A percentile compares a stretch with the other conserved stretches of the same genome.
Evolutionary conservation across 2,113 vertebrate genomes (phyloP).

Genomic region (Eptesicus fuscus): DNA sequence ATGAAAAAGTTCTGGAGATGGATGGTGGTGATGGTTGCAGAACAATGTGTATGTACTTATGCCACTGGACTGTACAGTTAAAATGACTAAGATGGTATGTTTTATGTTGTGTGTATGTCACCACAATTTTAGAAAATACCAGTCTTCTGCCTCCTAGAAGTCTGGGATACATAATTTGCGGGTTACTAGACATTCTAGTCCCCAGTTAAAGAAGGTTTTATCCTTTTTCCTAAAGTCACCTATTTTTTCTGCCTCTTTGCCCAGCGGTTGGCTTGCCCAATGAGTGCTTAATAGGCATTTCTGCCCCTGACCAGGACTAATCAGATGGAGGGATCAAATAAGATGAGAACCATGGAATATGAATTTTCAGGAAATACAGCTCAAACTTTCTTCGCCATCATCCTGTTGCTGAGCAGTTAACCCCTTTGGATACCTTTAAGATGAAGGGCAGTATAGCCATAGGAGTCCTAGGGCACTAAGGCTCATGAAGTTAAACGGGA

Average conservation of each 20-base stretch:
- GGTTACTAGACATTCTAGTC: neutral
- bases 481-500: neutral
- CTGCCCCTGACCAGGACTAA: neutral
- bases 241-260: neutral
- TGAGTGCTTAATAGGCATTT: neutral
- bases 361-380: neutral
- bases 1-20: neutral
- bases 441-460: neutral
- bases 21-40: neutral
- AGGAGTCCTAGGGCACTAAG: neutral
- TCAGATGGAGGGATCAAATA: neutral
- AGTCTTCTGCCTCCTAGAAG: neutral
- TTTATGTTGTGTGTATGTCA: neutral
- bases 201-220: neutral
- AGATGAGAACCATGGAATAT: neutral
- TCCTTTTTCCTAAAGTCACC: neutral
- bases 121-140: neutral
- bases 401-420: neutral
- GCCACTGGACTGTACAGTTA: neutral
- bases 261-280: neutral
- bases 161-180: neutral
- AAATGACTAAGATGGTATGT: neutral
- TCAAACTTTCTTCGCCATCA: neutral
- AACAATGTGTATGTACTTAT: neutral
- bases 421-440: slow-evolving; percentile 2